Evolutionary conservation across 2,797 vertebrate species (phyloP).

Genomic region (Notoglanidium macrostoma): DNA sequence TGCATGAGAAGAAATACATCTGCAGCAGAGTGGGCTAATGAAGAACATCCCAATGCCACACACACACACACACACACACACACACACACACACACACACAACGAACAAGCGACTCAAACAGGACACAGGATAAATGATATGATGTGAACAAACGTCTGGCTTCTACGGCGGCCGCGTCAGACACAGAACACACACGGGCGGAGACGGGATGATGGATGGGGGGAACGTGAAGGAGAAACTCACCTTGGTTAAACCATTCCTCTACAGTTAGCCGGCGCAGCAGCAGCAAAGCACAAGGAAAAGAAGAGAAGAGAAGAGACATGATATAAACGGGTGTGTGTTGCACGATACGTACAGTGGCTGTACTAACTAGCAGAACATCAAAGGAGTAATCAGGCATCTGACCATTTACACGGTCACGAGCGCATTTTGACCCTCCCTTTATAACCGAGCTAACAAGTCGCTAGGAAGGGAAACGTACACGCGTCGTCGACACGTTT

Average conservation of each 20-base stretch:
- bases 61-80: constrained; percentile 48
- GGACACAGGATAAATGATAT: neutral
- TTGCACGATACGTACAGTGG: neutral
- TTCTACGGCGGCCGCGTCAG: neutral
- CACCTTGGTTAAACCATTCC: constrained; percentile 99
- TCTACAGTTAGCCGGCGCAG: constrained; percentile 88
- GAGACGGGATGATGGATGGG: neutral
- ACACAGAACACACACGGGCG: neutral
- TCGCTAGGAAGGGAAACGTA: constrained; percentile 27
- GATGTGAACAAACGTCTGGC: neutral
- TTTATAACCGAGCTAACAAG: constrained; percentile 49
- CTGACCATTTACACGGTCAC: too few species aligned
- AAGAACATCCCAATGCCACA: constrained; percentile 22
- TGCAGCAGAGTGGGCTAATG: constrained; percentile 52
- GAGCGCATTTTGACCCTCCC: neutral
- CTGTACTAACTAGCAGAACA: neutral
- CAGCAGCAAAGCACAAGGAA: constrained; percentile 80
- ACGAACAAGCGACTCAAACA: too few species aligned
- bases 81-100: constrained; percentile 40
- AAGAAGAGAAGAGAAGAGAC: constrained; percentile 70
- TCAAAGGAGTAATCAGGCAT: neutral
- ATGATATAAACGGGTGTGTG: constrained; percentile 63
- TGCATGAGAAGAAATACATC: constrained; percentile 45
- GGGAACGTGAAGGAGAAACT: constrained; percentile 70
- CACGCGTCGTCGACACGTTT: neutral